These are phyloP conservation scores for Psammodynastes pulverulentus DNA, from an alignment of 2,113 vertebrate species.

Conservation along the genomic window DNA sequence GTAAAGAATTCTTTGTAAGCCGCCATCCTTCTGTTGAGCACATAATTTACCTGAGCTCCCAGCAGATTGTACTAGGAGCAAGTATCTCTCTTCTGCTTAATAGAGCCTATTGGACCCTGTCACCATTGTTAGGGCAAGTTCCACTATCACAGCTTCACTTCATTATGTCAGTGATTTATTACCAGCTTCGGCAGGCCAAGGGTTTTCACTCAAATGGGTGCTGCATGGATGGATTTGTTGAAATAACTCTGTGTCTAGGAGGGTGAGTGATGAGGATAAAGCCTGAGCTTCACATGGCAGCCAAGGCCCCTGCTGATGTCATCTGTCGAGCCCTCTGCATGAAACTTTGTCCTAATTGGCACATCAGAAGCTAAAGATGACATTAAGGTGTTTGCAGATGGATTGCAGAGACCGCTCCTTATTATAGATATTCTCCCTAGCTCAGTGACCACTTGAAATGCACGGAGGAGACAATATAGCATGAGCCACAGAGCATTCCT, in stretches of 20 bases:
- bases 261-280: neutral
- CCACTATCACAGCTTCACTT: constrained; percentile 27
- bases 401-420: constrained; percentile 12
- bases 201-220: constrained; percentile 16
- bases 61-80: neutral
- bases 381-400: neutral
- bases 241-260: neutral
- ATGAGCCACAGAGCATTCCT: neutral
- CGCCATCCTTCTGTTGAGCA: neutral
- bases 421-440: neutral
- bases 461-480: neutral
- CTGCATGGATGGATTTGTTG: neutral
- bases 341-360: constrained; percentile 27
- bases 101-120: neutral
- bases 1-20: neutral
- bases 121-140: neutral
- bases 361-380: constrained; percentile 15
- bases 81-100: constrained; percentile 17
- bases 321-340: neutral
- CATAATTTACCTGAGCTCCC: constrained; percentile 13
- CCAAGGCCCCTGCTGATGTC: constrained; percentile 30
- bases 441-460: neutral
- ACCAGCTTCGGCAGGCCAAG: constrained; percentile 28
- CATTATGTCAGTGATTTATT: constrained; percentile 29
- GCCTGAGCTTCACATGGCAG: neutral